Evolutionary conservation across 2,797 vertebrate species (phyloP).

Genomic region (Adelosebastes latens): DNA sequence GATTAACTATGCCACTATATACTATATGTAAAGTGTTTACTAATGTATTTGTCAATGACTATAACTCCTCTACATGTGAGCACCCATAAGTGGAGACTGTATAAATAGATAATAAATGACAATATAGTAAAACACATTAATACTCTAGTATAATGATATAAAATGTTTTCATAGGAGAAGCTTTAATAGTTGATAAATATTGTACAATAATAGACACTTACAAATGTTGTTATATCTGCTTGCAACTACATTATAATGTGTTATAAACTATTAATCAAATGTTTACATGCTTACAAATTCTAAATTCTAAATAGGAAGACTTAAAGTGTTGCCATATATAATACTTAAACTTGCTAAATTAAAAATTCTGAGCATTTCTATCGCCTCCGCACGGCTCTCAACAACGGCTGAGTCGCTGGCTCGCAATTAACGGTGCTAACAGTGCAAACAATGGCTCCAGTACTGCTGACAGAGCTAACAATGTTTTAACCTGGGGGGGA

Average conservation of each 20-base stretch:
- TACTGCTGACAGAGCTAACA: too few species aligned
- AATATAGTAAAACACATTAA: background rate
- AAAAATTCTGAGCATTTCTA: too few species aligned
- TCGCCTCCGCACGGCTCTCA: too few species aligned
- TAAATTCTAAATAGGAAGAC: accelerated
- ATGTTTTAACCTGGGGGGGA: too few species aligned
- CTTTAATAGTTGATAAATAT: background rate
- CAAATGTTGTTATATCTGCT: background rate
- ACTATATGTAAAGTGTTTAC: background rate
- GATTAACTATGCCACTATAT: background rate
- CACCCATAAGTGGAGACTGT: background rate
- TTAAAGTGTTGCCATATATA: background rate
- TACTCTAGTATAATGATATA: background rate
- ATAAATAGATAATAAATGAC: background rate
- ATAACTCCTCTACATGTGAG: background rate
- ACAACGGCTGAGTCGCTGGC: too few species aligned
- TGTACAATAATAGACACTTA: background rate
- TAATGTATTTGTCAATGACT: too few species aligned
- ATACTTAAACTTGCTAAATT: too few species aligned
- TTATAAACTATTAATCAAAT: background rate
- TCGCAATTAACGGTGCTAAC: too few species aligned
- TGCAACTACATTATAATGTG: background rate
- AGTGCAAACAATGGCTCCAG: too few species aligned
- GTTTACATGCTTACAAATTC: background rate
- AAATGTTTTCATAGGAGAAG: background rate